Conservation (phyloP, 2,113 vertebrate genomes). For the Vimba vimba region DNA sequence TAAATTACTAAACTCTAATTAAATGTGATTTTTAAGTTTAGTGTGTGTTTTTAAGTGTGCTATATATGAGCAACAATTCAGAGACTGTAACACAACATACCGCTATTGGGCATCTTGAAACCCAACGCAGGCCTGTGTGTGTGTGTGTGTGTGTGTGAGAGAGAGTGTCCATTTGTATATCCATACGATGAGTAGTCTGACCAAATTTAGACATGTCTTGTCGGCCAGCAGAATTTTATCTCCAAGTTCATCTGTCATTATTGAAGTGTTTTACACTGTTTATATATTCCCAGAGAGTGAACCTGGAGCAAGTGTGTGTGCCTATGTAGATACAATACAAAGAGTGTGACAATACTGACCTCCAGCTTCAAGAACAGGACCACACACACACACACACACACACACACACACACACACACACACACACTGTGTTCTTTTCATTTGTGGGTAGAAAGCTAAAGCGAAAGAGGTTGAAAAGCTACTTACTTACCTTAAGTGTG, state of each 20-base stretch:
- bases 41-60: too few relatives aligned
- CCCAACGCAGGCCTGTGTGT: background rate
- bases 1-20: too few relatives aligned
- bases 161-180: background rate
- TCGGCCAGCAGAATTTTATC: background rate
- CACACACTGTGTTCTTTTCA: too few relatives aligned
- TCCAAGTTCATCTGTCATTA: conserved; percentile 14
- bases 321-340: background rate
- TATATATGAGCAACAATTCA: too few relatives aligned
- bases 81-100: background rate
- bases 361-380: background rate
- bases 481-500: too few relatives aligned
- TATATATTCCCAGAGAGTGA: conserved; percentile 17
- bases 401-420: too few relatives aligned
- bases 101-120: background rate
- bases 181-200: background rate
- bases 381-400: background rate
- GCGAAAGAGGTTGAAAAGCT: background rate
- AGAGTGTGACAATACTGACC: conserved; percentile 9
- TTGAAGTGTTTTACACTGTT: conserved; percentile 26
- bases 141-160: background rate
- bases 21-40: too few relatives aligned
- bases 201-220: conserved; percentile 10
- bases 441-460: background rate
- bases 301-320: background rate